Evolutionary conservation across 2,113 vertebrate genomes (phyloP).

Genomic region (Reinhardtius hippoglossoides): DNA sequence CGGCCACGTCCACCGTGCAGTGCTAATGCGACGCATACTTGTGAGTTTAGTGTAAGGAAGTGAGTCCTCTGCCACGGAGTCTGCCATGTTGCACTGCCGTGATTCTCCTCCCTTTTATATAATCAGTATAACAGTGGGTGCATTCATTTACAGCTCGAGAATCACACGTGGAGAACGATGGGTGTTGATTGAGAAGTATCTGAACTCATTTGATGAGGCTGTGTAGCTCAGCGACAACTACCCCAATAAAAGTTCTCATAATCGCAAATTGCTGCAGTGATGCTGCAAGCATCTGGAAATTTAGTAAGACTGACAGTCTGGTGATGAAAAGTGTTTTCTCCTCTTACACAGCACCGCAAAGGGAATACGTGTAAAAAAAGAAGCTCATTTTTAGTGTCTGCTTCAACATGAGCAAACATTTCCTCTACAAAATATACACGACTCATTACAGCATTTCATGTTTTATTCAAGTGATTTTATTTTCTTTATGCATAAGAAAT

Average conservation of each 20-base stretch:
- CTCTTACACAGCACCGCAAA: neutral
- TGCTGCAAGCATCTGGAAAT: neutral
- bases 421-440: neutral
- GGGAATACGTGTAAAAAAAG: neutral
- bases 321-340: neutral
- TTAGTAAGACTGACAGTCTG: neutral
- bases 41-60: no score
- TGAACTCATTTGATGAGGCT: neutral
- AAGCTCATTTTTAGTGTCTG: neutral
- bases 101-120: no score
- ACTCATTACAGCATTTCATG: slow-evolving; percentile 32
- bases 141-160: no score
- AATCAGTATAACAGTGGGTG: no score
- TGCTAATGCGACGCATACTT: no score
- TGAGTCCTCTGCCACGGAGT: no score
- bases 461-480: slow-evolving; percentile 28
- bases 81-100: no score
- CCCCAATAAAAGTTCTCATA: neutral
- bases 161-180: neutral
- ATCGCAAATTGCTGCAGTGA: neutral
- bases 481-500: slow-evolving; percentile 28
- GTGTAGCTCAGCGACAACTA: neutral
- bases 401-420: neutral
- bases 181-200: neutral
- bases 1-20: no score